phyloP scores from a whole-genome alignment of 2,113 vertebrate species.

The Hystrix cristata region DNA sequence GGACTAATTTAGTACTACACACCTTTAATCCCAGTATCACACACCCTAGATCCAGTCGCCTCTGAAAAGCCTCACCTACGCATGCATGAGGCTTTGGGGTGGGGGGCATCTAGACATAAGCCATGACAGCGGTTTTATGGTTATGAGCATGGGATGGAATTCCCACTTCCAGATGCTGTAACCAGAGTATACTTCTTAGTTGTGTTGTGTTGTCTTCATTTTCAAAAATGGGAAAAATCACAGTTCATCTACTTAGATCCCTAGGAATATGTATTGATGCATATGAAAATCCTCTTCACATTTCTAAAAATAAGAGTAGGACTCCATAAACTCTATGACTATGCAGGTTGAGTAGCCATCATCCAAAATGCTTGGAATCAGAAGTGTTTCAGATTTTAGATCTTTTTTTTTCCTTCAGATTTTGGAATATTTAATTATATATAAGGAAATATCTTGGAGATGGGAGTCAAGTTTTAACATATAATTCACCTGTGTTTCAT shows the following conservation, averaged over 20 bases:
- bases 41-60: background rate
- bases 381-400: background rate
- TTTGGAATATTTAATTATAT: background rate
- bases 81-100: background rate
- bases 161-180: background rate
- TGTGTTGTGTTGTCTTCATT: background rate
- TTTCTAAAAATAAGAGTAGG: background rate
- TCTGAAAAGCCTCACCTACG: background rate
- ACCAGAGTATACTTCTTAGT: background rate
- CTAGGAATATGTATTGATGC: background rate
- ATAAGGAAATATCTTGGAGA: background rate
- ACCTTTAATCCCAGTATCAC: background rate
- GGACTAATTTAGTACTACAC: background rate
- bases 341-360: background rate
- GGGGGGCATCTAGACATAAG: background rate
- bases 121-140: background rate
- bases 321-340: background rate
- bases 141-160: background rate
- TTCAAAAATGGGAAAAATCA: slow-evolving; percentile 17
- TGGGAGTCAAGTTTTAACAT: background rate
- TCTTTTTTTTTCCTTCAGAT: background rate
- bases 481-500: background rate
- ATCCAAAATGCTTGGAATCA: background rate
- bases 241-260: background rate
- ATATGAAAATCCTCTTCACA: background rate